Evolutionary conservation across 1,140 invertebrate genomes (phyloP), one percentile per base, ranked within the genome.

Genomic region (Diabrotica virgifera): DNA sequence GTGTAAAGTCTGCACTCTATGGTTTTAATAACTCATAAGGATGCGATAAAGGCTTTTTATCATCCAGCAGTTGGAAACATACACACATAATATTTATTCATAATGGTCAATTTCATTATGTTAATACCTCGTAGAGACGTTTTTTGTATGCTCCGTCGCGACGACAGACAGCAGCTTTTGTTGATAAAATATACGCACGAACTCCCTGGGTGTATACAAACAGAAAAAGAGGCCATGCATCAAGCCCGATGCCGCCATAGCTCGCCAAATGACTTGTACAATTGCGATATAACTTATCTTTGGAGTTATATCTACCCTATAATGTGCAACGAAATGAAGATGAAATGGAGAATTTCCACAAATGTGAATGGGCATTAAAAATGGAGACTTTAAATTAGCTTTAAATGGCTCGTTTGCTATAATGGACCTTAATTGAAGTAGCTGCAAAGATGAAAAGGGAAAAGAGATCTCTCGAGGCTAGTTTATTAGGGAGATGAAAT

Each of bases 281-380:
- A 73, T 73, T 73, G 71, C 71, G 68, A 63, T 68, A 72, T 72
- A 70, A 72, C 66, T 72, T 72, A 73, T 73, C 71, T 71, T 61
- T 66, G 40, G 62, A 73, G 70, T 73, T 68, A 62, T 62, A 62
- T 62, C 71, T 73, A 72, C 69, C 69, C 71, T 56, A 59, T 55
- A 62, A 70, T 72, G 71, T 70, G 70, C 70, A 72, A 72, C 70
- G 67, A 69, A 72, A 59, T 46, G 58, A 61, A 56, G 63, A 62
- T 64, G 62, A 50, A 46, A 46, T 46, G 40, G 40, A 46, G 40
- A 46, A 46, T 46, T 46, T 46, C 40, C 40, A 46, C 40, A 46
- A 46, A 46, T 46, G 40, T 46, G 40, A 46, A 46, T n/a, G 40
- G 40, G 40, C n/a, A 46, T 46, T 46, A 46, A 46, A 46, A 46